These are phyloP conservation scores for Holacanthus passer DNA, from an alignment of 2,113 vertebrate genomes.

Conservation along the genomic window DNA sequence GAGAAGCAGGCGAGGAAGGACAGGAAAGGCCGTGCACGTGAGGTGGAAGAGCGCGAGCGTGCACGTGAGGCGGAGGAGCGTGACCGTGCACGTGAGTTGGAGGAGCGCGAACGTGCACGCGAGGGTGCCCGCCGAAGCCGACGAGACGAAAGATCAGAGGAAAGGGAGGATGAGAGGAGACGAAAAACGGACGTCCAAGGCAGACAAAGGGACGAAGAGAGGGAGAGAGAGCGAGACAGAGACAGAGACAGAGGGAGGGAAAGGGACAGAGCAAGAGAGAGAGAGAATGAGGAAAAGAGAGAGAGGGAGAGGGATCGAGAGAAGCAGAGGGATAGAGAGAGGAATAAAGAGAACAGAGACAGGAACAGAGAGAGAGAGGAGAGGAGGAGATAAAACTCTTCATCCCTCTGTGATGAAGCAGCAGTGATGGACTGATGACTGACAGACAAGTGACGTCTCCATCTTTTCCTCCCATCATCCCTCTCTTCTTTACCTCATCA, in stretches of 20 bases:
- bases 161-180: constrained; percentile 55
- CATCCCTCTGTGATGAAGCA: not conserved
- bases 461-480: constrained; percentile 30
- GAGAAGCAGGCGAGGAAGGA: constrained; percentile 43
- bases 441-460: constrained; percentile 16
- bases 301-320: constrained; percentile 52
- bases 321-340: constrained; percentile 56
- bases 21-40: constrained; percentile 16
- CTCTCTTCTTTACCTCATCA: constrained; percentile 14
- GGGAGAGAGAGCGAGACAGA: constrained; percentile 63
- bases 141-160: constrained; percentile 33
- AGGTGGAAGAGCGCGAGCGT: not conserved
- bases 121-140: constrained; percentile 17
- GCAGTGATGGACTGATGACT: constrained; percentile 43
- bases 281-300: constrained; percentile 53
- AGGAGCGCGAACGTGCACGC: not conserved
- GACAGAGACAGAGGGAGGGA: not conserved
- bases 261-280: constrained; percentile 43
- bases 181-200: constrained; percentile 7
- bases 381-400: constrained; percentile 53
- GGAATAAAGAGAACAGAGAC: constrained; percentile 79
- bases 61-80: not conserved
- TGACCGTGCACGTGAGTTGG: not conserved
- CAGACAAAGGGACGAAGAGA: constrained; percentile 47
- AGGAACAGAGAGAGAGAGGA: constrained; percentile 65